Base-by-base conservation (phyloP, 2,113 vertebrate genomes). In the Nyctibius bracteatus region DNA sequence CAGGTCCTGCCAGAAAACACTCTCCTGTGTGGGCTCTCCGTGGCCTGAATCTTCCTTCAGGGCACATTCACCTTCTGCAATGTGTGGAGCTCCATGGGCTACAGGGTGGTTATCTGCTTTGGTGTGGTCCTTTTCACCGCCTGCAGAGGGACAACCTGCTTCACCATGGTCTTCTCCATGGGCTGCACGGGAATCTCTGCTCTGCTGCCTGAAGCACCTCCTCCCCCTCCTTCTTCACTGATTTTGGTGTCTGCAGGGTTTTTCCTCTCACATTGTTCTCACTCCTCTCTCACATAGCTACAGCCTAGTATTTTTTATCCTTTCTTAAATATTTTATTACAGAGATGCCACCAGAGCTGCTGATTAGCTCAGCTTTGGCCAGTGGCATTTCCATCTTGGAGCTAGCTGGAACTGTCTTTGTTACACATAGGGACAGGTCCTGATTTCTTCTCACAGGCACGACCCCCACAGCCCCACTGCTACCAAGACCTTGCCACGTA, bases 21-120 rank as follows among this genome's bases (percentile, higher is more conserved):
- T 1, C 4, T 37, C 2, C 22, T 68, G 8, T 1, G 0, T 37
- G 35, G 24, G n/a, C 1, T 66, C 1, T 35, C 9, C 28, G 1
- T 7, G 6, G 25, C 28, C 25, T 39, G 7, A 10, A 37, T 4
- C 19, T 72, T 66, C 37, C n/a, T 43, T 71, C 4, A 27, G 21
- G 4, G 9, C 7, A 52, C 27, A 25, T 47, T 9, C 21, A 25
- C 21, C 5, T 43, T 72, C 46, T 55, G 14, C 3, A 2, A 4
- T 1, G 1, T 5, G 10, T 5, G 7, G 17, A 75, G 6, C 6
- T 55, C 61, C 22, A n/a, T 6, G 52, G 5, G 43, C 47, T 84
- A 12, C 17, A 39, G 23, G 12, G 2, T 30, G 7, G 14, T 4
- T 49, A 37, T 39, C 5, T 75, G 27, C 14, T 72, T 75, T 43